A percentile compares a stretch with the other conserved stretches of the same genome.
phyloP scores from a whole-genome alignment of 2,113 vertebrate species.

The Caracal caracal region DNA sequence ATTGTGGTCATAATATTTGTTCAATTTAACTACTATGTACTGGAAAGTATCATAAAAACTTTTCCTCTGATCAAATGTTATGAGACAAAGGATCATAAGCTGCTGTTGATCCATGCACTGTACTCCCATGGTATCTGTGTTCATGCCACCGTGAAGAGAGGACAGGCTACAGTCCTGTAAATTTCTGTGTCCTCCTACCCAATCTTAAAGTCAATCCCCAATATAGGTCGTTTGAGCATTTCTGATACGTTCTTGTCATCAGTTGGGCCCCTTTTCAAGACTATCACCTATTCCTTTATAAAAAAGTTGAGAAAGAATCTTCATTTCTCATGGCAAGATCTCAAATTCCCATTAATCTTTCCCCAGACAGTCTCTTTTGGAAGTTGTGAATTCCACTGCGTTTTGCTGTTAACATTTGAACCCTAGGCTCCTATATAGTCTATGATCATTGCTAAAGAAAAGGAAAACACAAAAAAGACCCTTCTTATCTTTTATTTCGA shows the following conservation, averaged over 20 bases:
- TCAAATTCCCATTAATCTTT: background rate
- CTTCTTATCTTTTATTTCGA: background rate
- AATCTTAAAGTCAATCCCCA: constrained; percentile 21
- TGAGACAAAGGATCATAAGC: constrained; percentile 68
- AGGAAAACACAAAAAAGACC: background rate
- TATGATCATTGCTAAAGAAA: constrained; percentile 14
- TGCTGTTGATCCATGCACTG: constrained; percentile 11
- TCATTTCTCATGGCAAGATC: background rate
- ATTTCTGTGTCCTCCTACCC: background rate
- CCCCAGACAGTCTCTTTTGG: background rate
- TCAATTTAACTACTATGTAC: constrained; percentile 78
- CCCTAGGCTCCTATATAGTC: background rate
- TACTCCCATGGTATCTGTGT: background rate
- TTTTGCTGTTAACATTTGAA: constrained; percentile 24
- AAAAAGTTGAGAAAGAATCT: background rate
- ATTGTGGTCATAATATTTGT: constrained; percentile 83
- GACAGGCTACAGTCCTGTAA: background rate
- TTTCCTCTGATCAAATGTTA: constrained; percentile 78
- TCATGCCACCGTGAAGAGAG: background rate
- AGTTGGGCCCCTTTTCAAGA: background rate
- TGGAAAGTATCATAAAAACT: constrained; percentile 76
- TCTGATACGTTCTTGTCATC: background rate
- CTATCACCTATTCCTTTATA: background rate
- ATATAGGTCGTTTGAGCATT: background rate
- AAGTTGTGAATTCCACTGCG: constrained; percentile 5